phyloP scores from a whole-genome alignment of 1,140 invertebrate genomes.

The Mercenaria mercenaria region DNA sequence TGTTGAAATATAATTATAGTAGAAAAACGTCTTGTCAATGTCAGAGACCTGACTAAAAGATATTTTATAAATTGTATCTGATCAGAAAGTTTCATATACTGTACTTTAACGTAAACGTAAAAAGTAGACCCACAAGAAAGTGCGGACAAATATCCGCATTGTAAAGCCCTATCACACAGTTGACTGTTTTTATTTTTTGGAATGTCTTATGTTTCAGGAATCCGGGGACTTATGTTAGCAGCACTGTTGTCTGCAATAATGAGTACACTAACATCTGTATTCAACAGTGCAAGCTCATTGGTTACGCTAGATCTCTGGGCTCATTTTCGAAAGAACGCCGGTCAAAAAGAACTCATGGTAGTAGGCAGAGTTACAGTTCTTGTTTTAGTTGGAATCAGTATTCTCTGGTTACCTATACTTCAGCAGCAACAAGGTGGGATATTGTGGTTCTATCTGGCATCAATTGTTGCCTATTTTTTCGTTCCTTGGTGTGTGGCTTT shows the following conservation, averaged over 20 bases:
- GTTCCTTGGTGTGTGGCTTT: conserved; percentile 87
- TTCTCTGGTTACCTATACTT: conserved; percentile 88
- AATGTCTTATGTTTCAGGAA: too few species aligned
- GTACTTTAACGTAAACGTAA: too few species aligned
- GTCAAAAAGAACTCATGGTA: conserved; percentile 85
- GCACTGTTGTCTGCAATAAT: conserved; percentile 87
- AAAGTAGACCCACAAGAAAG: too few species aligned
- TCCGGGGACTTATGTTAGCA: conserved; percentile 87
- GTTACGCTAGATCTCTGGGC: conserved; percentile 87
- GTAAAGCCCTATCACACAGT: too few species aligned
- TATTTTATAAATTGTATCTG: too few species aligned
- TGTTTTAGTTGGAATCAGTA: conserved; percentile 86
- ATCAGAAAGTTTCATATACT: too few species aligned
- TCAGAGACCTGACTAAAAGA: too few species aligned
- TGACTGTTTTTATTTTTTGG: too few species aligned
- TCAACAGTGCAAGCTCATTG: conserved; percentile 87
- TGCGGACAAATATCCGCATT: too few species aligned
- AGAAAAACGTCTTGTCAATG: too few species aligned
- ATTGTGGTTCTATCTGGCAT: conserved; percentile 87
- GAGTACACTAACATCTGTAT: conserved; percentile 87
- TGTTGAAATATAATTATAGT: too few species aligned
- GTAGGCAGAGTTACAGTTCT: conserved; percentile 87
- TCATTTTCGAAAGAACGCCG: conserved; percentile 84
- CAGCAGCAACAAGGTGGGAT: conserved; percentile 85
- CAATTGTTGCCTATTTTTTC: conserved; percentile 86